Evolutionary conservation across 2,797 vertebrate species (phyloP).

Genomic region (Schizopygopsis malacanthus): DNA sequence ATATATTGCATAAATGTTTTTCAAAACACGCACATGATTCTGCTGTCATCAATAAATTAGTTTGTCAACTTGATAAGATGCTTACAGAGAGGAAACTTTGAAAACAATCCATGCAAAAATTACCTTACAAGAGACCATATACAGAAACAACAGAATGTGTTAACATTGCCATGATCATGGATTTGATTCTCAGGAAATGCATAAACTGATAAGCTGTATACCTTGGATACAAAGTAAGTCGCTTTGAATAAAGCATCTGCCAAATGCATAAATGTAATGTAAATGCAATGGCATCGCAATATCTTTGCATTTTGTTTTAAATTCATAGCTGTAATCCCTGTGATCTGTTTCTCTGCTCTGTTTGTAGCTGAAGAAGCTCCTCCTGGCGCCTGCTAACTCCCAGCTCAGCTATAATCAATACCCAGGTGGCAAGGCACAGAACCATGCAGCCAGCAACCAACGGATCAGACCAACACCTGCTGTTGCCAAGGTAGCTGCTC

Average conservation of each 20-base stretch:
- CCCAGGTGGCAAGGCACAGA: constrained; percentile 95
- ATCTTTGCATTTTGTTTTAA: neutral
- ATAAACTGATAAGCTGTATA: neutral
- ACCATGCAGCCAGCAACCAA: constrained; percentile 96
- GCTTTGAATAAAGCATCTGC: neutral
- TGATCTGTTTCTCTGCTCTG: constrained; percentile 40
- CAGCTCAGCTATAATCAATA: constrained; percentile 99
- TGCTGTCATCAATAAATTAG: neutral
- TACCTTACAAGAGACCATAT: neutral
- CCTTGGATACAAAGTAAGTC: neutral
- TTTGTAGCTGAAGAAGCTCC: constrained; percentile 97
- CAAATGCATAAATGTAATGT: constrained; percentile 2
- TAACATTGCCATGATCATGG: neutral
- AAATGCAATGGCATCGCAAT: neutral
- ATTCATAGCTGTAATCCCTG: neutral
- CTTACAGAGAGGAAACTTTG: neutral
- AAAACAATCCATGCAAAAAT: neutral
- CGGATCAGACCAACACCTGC: constrained; percentile 96
- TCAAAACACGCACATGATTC: neutral
- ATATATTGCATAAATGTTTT: neutral
- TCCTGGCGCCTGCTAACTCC: constrained; percentile 97
- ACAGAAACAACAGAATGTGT: neutral
- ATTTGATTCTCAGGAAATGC: neutral
- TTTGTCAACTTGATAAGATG: neutral
- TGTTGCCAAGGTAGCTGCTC: constrained; percentile 91